Base-by-base conservation (phyloP, 2,113 vertebrate genomes). In the Myxocyprinus asiaticus region DNA sequence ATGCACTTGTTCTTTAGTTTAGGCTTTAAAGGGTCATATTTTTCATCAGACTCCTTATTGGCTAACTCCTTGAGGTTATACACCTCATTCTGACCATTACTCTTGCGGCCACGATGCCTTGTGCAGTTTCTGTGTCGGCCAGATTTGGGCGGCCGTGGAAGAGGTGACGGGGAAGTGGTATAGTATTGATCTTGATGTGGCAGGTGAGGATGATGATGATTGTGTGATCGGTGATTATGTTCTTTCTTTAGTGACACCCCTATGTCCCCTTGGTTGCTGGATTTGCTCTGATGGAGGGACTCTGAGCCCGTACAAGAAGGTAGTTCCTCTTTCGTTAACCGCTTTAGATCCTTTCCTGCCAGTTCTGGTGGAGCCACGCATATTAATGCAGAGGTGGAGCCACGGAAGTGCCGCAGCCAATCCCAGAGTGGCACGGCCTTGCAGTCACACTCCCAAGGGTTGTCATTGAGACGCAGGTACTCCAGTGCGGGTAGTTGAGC, bases 401-500 rank as follows among this genome's bases (percentile, higher is more conserved):
- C 97, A 44, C 95, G 87, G 93, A 99, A 99, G 64, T 93, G 85
- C 62, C 90, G 92, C 73, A 98, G 93, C 97, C 97, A 99, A 78
- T 97, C 96, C 97, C 96, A 99, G 69, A 99, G 94, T 0, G 97
- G 95, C 67, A 93, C 91, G 0, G 94, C 94, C 78, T 94, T 94
- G 92, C 97, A 99, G 50, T 94, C 94, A 6, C 97, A 99, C 88
- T 95, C 94, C 97, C 97, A 99, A 0, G 96, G 94, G 78, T 99
- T 99, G 81, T 95, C 95, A 0, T 99, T 99, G 81, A 99, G 94
- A 66, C 97, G 95, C 45, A 99, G 94, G 84, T 98, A 99, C 91
- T 99, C 96, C 82, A 98, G 91, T 45, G 96, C 94, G 0, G 88
- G 94, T 87, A 99, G 91, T 10, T 94, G 94, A 4, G 93, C 92